Evolutionary conservation across 2,797 vertebrate genomes (phyloP), one percentile per base, ranked within the genome.

Genomic region (Poecilia picta): DNA sequence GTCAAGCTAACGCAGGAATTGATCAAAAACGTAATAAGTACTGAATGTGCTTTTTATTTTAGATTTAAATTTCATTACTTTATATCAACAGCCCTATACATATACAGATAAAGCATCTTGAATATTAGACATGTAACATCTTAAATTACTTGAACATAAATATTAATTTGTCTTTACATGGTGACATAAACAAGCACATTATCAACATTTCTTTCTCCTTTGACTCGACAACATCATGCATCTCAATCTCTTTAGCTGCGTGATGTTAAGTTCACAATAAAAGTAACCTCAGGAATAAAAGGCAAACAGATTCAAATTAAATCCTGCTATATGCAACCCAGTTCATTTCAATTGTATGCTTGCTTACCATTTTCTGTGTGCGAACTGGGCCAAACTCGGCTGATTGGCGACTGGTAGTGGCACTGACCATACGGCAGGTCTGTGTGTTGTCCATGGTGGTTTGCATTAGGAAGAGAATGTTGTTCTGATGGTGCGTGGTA

Each of bases 341-440:
- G 45, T n/a, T 28, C 0, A 46, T 71, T 71, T 71, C 8, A 70
- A 15, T 70, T n/a, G 43, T 3, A 18, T 28, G 8, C 25, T 8
- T 72, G 46, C 28, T 82, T 95, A 99, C 98, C 97, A 0, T 98
- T 99, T 82, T 99, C 98, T 90, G 97, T 93, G 57, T 96, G 90
- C 0, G 97, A 91, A 15, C 95, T 92, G 75, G 98, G 97, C 98
- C 98, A 99, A 75, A 97, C 93, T 33, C 98, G 95, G 59, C 95
- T 85, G 1, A 97, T 96, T 5, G 97, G 64, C 15, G 97, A 88
- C 0, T 97, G 87, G 49, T 97, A 99, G 45, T 97, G 96, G 87
- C 96, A 93, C 8, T 96, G 96, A 83, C 95, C 73, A 71, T 98
- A 98, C 8, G 96, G 94, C 83, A 98, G 93, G 73, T 99, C 98